A percentile compares a stretch with the other conserved stretches of the same genome.
phyloP scores from a whole-genome alignment of 2,113 vertebrate genomes.

The Myrmophylax atrothorax region DNA sequence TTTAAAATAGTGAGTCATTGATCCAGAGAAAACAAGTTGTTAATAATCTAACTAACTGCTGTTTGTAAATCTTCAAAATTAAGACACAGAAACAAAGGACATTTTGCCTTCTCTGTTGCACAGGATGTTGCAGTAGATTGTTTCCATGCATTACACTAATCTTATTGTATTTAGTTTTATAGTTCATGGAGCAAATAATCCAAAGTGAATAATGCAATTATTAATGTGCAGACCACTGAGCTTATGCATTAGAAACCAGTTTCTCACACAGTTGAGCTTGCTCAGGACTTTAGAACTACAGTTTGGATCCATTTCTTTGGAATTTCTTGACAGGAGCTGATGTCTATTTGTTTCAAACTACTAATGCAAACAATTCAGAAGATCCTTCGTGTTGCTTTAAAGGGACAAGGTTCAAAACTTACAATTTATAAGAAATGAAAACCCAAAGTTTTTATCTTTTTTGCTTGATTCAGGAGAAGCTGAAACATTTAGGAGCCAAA shows the following conservation, averaged over 20 bases:
- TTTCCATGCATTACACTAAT: neutral
- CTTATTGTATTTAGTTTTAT: neutral
- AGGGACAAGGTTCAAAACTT: neutral
- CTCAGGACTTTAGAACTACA: neutral
- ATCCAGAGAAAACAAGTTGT: neutral
- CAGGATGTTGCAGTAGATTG: neutral
- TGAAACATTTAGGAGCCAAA: neutral
- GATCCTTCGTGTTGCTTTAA: neutral
- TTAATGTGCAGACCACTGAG: neutral
- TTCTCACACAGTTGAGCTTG: neutral
- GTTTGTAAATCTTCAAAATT: neutral
- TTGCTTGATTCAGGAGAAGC: neutral
- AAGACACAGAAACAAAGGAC: neutral
- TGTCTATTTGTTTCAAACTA: neutral
- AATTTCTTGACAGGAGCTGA: neutral
- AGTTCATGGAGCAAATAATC: neutral
- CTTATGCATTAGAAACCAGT: neutral
- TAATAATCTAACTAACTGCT: neutral
- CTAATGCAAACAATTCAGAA: neutral
- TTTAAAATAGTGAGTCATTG: neutral
- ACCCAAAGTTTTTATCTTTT: neutral
- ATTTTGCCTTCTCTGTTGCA: neutral
- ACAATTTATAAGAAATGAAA: neutral
- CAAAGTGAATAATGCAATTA: neutral
- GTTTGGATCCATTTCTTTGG: neutral